Base-by-base conservation (phyloP, 1,140 invertebrate genomes). In the Microplitis demolitor region DNA sequence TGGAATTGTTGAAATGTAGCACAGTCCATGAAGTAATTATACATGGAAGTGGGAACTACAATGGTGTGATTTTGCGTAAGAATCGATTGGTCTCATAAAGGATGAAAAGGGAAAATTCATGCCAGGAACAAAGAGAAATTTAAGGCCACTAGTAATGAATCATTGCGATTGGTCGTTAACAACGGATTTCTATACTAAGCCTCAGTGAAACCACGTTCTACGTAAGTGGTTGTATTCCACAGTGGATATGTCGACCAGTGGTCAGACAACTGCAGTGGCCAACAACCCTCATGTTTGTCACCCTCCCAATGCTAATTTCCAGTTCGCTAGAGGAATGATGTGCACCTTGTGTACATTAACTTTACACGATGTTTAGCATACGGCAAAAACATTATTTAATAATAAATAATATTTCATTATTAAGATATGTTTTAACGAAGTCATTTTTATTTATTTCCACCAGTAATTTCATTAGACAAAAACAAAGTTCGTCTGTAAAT, bases 221-320 rank as follows among this genome's bases (percentile, higher is more conserved):
- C 60, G 66, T 73, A 73, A 69, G 72, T 73, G 66, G 72, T 73
- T 58, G 70, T 66, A 63, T 73, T 51, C 72, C 66, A 69, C 72
- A 73, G 72, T 73, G 62, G 72, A 73, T 73, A 69, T 69, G 67
- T 69, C 71, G 60, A 54, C 34, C 50, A 73, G 66, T 73, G 66
- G 72, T 73, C 72, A 68, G 72, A 69, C 72, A 72, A 72, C 53
- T 64, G 31, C 14, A 37, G 45, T 33, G 35, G n/a, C 51, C 63
- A 66, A 39, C 63, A 56, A 60, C 53, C 63, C n/a, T 24, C 14
- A 33, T 58, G 56, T 58, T 58, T 56, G 33, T 51, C 11, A 45
- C 53, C 35, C 35, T 58, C 9, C 56, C 56, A 9, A 58, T 58
- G 24, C 56, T 58, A 58, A 58, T 58, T 58, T 58, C 9, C 16